These are phyloP conservation scores for Sternarchorhynchus goeldii DNA, from an alignment of 2,797 vertebrate genomes.

Conservation along the genomic window DNA sequence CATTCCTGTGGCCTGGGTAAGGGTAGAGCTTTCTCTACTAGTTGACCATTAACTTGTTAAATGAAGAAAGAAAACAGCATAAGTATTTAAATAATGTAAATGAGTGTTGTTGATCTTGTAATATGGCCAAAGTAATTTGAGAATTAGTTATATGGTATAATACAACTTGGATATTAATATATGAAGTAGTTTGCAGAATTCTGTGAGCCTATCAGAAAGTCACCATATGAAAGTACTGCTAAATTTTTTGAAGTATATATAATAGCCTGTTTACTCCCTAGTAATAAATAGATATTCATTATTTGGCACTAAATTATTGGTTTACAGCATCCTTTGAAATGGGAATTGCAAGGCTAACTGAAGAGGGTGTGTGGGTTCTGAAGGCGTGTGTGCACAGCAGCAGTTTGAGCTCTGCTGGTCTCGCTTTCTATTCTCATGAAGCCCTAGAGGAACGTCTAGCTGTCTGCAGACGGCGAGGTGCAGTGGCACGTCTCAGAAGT, in stretches of 20 bases:
- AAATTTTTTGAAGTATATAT: no score
- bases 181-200: neutral
- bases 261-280: no score
- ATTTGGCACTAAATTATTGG: no score
- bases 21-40: neutral
- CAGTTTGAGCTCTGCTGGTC: neutral
- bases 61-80: neutral
- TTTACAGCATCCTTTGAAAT: no score
- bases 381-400: neutral
- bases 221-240: no score
- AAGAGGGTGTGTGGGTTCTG: neutral
- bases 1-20: neutral
- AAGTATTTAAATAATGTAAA: neutral
- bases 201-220: neutral
- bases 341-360: neutral
- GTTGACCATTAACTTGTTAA: constrained; percentile 6
- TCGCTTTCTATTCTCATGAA: no score
- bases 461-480: no score
- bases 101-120: neutral
- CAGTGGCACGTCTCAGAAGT: no score
- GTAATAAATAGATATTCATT: no score
- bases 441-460: no score
- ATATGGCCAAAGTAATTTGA: neutral
- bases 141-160: neutral
- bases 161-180: constrained; percentile 20